Conservation (phyloP, 92 coral and sea anemone species). For the Montipora capitata region DNA sequence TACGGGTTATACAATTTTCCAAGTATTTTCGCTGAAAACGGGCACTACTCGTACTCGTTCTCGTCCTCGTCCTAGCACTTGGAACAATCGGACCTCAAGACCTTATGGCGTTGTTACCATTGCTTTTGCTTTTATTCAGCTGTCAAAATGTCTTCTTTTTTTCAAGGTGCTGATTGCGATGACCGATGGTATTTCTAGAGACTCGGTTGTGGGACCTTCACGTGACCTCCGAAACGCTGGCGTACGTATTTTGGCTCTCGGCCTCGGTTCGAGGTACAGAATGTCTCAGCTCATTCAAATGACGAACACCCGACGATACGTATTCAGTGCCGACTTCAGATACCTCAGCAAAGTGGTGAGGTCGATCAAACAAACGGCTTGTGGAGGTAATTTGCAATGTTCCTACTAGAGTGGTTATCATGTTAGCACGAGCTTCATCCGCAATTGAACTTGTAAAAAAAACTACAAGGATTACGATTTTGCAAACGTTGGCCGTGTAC, state of each 20-base stretch:
- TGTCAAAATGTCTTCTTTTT: no score
- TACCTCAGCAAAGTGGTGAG: conserved; percentile 60
- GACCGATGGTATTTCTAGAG: conserved; percentile 88
- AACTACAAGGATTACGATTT: no score
- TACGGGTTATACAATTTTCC: no score
- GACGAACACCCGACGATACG: conserved; percentile 69
- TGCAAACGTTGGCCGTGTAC: no score
- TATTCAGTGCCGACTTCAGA: conserved; percentile 80
- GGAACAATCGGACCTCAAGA: neutral
- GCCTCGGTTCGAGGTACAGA: conserved; percentile 73
- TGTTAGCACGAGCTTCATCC: no score
- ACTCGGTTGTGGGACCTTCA: conserved; percentile 65
- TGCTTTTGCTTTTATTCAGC: neutral
- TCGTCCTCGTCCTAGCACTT: no score
- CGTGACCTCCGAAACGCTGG: conserved; percentile 71
- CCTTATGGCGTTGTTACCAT: neutral
- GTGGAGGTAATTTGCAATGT: conserved; percentile 66
- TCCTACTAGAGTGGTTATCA: neutral
- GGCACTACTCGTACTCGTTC: no score
- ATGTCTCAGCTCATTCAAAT: conserved; percentile 70
- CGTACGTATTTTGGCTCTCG: conserved; percentile 72
- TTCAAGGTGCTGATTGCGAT: conserved; percentile 72
- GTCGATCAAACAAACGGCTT: conserved; percentile 76
- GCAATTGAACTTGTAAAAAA: no score
- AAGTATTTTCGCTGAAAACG: no score